These are phyloP conservation scores for Chunga burmeisteri DNA, from an alignment of 2,113 vertebrate genomes.

Conservation along the genomic window DNA sequence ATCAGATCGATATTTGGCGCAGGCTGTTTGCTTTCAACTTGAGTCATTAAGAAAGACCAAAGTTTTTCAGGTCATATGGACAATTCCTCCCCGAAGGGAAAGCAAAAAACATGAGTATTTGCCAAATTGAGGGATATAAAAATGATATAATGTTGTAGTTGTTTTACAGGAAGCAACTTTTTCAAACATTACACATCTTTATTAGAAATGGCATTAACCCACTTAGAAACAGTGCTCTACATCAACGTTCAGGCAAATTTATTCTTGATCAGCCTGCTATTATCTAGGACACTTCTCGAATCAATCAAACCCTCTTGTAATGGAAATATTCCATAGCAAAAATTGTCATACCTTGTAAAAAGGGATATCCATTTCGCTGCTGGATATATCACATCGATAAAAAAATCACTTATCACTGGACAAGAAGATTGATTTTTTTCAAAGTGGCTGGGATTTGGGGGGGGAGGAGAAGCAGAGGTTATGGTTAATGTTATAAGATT, in stretches of 20 bases:
- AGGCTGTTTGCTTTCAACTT: background rate
- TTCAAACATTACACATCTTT: background rate
- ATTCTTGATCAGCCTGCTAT: background rate
- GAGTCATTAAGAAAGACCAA: background rate
- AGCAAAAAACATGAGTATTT: background rate
- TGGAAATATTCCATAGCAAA: background rate
- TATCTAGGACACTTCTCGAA: background rate
- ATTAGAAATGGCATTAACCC: background rate
- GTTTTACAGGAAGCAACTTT: background rate
- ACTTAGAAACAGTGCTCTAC: background rate
- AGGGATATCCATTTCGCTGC: constrained; percentile 24
- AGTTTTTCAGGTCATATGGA: background rate
- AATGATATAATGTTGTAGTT: background rate
- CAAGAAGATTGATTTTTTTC: constrained; percentile 27
- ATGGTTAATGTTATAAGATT: constrained; percentile 44
- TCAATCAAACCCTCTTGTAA: constrained; percentile 11
- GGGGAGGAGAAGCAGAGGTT: constrained; percentile 28
- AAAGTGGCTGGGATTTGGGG: background rate
- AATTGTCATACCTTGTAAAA: constrained; percentile 46
- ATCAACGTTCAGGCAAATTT: background rate
- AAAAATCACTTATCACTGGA: constrained; percentile 40
- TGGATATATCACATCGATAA: constrained; percentile 1
- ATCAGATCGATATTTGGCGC: background rate
- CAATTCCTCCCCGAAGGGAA: background rate
- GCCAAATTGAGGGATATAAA: background rate